Evolutionary conservation across 1,140 invertebrate genomes (phyloP), one percentile per base, ranked within the genome.

Genomic region (Drosophila quadrilineata): DNA sequence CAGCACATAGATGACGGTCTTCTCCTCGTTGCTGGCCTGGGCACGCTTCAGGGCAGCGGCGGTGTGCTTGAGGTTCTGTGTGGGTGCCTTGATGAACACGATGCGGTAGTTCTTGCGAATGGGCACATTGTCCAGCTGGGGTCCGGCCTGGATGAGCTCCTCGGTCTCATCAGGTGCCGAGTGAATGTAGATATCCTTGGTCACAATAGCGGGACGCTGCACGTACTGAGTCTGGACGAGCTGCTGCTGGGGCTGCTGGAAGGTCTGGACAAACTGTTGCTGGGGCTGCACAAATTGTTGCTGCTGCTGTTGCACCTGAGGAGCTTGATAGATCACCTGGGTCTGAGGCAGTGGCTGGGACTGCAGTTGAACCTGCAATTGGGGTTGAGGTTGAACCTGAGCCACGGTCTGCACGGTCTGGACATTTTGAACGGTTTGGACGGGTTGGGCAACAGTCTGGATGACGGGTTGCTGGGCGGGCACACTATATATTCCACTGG

Each of bases 1-100:
- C 54, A 96, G 91, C n/a, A 96, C 95, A 88, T 96, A 96, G 68
- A 96, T 95, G 59, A 96, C 92, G 17, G 95, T 96, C 88, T 96
- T 96, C 85, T 96, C 94, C 90, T 96, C 95, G 56, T 94, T 94
- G 52, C 93, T 66, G 33, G 93, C 91, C 68, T 95, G 92, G 38
- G 84, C 87, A 2, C 71, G 84, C 50, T 79, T 87, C 50, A 92
- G 88, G 36, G 94, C 94, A 92, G 89, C 28, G 90, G 92, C 36
- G 90, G 93, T 17, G 2, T 93, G 93, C 65, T 92, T 93, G 24
- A 94, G 92, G 74, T 92, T 93, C 31, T 94, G 92, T 38, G 93
- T 92, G 22, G 95, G 95, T 12, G 95, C 94, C 92, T 95, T 95
- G 89, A 96, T 95, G 92, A 96, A 96, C 77, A 96, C 95, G 77